Percentiles rank a stretch among this genome's conserved stretches.
These are phyloP conservation scores for Fistularia commersonii DNA, from an alignment of 2,797 vertebrate species.

Conservation along the genomic window DNA sequence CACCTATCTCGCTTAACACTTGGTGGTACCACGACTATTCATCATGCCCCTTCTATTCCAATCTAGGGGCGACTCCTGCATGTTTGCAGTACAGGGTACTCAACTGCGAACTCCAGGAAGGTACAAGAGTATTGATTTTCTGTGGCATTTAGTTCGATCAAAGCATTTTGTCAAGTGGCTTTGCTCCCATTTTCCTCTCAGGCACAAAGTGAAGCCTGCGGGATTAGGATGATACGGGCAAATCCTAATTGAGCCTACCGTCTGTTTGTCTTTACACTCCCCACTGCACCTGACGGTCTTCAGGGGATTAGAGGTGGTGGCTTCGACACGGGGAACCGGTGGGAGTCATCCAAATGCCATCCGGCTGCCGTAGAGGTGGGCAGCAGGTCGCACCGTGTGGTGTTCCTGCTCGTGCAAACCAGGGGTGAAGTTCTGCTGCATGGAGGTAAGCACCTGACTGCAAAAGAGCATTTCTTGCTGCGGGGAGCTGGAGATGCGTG, in stretches of 20 bases:
- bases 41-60: too few species aligned
- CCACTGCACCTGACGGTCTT: constrained; percentile 20
- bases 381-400: constrained; percentile 3
- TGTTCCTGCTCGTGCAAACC: background rate
- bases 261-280: constrained; percentile 38
- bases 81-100: too few species aligned
- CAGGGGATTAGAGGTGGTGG: constrained; percentile 15
- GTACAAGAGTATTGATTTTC: background rate
- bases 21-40: too few species aligned
- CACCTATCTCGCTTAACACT: too few species aligned
- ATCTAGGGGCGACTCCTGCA: too few species aligned
- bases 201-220: constrained; percentile 15
- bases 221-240: constrained; percentile 43
- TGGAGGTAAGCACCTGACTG: constrained; percentile 21
- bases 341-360: constrained; percentile 2
- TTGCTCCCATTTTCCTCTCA: background rate
- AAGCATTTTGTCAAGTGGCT: too few species aligned
- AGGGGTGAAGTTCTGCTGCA: constrained; percentile 10
- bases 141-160: background rate
- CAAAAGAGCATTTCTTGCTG: background rate
- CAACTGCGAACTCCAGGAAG: too few species aligned
- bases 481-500: background rate
- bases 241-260: constrained; percentile 39
- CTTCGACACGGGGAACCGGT: constrained; percentile 36
- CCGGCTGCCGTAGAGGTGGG: constrained; percentile 2